A percentile compares a stretch with the other conserved stretches of the same genome.
phyloP scores from a whole-genome alignment of 2,797 vertebrate genomes.

The Pteronotus mesoamericanus region DNA sequence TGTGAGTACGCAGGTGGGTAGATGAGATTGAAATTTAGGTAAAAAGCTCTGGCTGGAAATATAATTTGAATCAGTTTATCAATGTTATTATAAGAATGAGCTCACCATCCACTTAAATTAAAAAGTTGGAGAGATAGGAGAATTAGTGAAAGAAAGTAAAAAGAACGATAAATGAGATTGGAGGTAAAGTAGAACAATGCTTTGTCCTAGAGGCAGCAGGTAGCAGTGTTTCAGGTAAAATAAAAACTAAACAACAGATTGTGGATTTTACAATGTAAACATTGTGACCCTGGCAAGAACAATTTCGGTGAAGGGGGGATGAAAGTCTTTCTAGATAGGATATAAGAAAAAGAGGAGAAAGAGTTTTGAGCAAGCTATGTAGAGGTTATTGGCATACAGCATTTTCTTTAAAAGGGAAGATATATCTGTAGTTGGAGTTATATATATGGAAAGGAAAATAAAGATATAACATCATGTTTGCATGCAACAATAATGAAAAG shows the following conservation, averaged over 20 bases:
- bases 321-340: not conserved
- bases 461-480: too few species aligned
- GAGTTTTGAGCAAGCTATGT: not conserved
- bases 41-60: not conserved
- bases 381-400: not conserved
- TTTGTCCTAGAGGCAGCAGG: not conserved
- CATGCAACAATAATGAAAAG: not conserved
- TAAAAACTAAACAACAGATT: not conserved
- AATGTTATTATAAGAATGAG: not conserved
- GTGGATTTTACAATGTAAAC: not conserved
- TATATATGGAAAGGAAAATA: not conserved
- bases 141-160: not conserved
- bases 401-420: not conserved
- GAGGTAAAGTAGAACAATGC: not conserved
- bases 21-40: not conserved
- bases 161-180: not conserved
- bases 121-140: not conserved
- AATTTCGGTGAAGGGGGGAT: not conserved
- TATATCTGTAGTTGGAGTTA: not conserved
- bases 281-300: not conserved
- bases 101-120: not conserved
- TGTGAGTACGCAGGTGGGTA: not conserved
- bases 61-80: not conserved
- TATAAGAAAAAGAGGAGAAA: not conserved
- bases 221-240: not conserved